Conservation (phyloP, 2,113 vertebrate genomes). For the Leptodactylus fuscus region DNA sequence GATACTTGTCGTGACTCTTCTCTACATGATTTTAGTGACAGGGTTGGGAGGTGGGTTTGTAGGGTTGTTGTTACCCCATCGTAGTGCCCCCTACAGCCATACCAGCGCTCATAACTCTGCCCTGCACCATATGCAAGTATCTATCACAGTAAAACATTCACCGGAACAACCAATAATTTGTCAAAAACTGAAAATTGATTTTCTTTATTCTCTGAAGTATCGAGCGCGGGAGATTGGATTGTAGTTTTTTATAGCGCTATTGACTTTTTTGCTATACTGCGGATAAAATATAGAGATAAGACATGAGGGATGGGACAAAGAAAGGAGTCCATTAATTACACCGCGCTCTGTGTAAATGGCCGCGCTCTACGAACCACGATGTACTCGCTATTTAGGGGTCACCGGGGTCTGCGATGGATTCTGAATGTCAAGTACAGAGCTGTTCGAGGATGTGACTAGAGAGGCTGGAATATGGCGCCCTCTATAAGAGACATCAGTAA, state of each 20-base stretch:
- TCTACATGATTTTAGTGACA: too few relatives aligned
- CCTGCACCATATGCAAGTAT: background rate
- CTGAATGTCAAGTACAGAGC: background rate
- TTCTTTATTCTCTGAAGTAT: slow-evolving; percentile 20
- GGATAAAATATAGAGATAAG: slow-evolving; percentile 21
- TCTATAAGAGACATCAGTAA: too few relatives aligned
- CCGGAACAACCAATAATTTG: background rate
- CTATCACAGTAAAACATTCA: background rate
- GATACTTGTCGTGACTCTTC: too few relatives aligned
- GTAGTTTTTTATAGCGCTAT: slow-evolving; percentile 40
- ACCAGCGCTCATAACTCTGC: background rate
- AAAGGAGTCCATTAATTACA: background rate
- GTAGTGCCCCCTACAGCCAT: too few relatives aligned
- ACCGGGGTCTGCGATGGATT: background rate
- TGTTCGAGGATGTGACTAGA: too few relatives aligned
- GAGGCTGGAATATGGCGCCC: too few relatives aligned
- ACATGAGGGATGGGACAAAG: background rate
- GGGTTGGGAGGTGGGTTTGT: too few relatives aligned
- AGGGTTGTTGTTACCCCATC: too few relatives aligned
- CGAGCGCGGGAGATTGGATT: slow-evolving; percentile 46
- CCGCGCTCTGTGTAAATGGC: background rate
- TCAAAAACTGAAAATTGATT: slow-evolving; percentile 52
- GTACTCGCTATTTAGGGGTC: background rate
- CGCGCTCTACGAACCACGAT: background rate
- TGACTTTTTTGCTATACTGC: slow-evolving; percentile 17